Percentiles rank a stretch among this genome's conserved stretches.
Evolutionary conservation across 2,113 vertebrate genomes (phyloP).

Genomic region (Edolisoma coerulescens): DNA sequence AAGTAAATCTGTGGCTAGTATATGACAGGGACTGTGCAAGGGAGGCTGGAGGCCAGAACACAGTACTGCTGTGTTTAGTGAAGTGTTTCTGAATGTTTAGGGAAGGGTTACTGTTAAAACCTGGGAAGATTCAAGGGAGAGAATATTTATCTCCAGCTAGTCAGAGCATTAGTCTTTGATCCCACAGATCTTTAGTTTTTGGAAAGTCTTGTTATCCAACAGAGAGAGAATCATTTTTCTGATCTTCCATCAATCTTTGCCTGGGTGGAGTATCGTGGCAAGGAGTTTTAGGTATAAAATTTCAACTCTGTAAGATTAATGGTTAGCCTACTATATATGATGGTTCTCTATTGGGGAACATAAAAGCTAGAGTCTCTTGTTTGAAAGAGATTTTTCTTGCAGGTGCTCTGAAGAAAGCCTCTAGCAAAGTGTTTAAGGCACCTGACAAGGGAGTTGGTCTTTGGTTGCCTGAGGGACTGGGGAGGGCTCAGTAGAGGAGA

Average conservation of each 20-base stretch:
- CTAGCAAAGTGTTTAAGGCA: not conserved
- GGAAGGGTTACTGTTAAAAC: not conserved
- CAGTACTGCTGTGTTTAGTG: not conserved
- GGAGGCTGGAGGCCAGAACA: not conserved
- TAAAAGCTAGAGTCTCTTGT: not conserved
- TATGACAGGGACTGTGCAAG: not conserved
- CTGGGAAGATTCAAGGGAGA: not conserved
- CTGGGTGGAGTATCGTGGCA: not conserved
- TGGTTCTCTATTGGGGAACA: not conserved
- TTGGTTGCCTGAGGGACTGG: not conserved
- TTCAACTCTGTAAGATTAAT: not conserved
- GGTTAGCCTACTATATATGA: not conserved
- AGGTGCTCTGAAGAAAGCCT: not conserved
- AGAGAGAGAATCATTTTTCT: not conserved
- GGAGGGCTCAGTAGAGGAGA: not conserved
- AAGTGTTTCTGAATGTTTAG: not conserved
- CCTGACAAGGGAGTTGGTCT: not conserved
- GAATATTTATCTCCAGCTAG: not conserved
- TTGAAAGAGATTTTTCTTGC: not conserved
- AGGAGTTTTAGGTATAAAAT: not conserved
- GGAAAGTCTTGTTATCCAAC: not conserved
- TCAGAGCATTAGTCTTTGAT: not conserved
- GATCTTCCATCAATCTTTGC: not conserved
- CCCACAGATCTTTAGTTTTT: not conserved
- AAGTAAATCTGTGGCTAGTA: not conserved